Percentiles rank a stretch among this genome's conserved stretches.
phyloP scores from a whole-genome alignment of 2,113 vertebrate genomes.

The Egretta garzetta region DNA sequence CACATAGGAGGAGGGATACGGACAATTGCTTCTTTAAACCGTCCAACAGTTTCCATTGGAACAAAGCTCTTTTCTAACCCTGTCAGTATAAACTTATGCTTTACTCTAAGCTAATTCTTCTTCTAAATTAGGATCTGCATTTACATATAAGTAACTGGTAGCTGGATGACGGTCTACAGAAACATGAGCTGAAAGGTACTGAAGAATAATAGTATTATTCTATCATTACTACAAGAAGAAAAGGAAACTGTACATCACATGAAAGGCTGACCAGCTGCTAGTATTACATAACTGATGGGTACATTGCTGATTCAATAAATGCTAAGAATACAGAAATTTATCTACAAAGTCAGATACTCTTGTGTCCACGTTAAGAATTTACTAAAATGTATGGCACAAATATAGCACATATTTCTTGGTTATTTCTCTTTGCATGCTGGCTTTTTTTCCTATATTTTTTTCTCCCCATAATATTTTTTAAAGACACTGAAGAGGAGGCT shows the following conservation, averaged over 20 bases:
- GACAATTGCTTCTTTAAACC: background rate
- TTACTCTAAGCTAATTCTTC: background rate
- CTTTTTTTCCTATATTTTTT: background rate
- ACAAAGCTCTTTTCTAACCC: background rate
- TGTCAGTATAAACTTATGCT: background rate
- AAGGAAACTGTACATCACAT: slow-evolving; percentile 3
- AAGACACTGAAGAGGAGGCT: background rate
- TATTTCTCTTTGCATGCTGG: background rate
- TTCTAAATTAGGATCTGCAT: background rate
- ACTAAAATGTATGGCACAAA: background rate
- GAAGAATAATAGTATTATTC: slow-evolving; percentile 18
- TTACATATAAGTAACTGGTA: background rate
- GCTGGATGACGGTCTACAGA: background rate
- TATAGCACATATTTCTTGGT: background rate
- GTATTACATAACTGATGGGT: background rate
- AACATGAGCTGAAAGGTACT: background rate
- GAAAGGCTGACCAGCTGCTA: slow-evolving; percentile 27
- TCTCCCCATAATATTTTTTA: background rate
- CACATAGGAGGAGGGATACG: background rate
- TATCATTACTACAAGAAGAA: background rate
- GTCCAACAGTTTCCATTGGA: background rate
- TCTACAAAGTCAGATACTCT: background rate
- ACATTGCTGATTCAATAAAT: slow-evolving; percentile 21
- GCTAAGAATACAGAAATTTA: slow-evolving; percentile 12
- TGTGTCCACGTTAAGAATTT: background rate